Base-by-base conservation (phyloP, 2,888 invertebrate genomes). In the Melipona beecheii region DNA sequence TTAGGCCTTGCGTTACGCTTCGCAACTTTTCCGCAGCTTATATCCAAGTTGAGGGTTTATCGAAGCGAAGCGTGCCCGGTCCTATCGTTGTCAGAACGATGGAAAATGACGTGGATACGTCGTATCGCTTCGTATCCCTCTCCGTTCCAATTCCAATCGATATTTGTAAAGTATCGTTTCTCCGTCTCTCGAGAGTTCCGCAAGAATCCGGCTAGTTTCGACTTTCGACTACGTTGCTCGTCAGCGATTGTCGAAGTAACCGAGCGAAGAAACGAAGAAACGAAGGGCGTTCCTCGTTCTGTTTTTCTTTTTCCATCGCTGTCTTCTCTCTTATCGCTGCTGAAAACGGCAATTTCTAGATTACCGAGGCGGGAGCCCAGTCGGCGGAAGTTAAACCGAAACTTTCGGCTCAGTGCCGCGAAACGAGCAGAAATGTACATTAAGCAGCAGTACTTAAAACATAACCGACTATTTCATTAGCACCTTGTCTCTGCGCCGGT, bases 401-500 rank as follows among this genome's bases (percentile, higher is more conserved):
- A 88, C 81, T 90, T 90, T 87, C 75, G 75, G 86, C 81, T 82
- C 79, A 80, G 78, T 78, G 78, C 78, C 78, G 84, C 75, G 86
- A 76, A 86, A 85, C 85, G 82, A 83, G 83, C 84, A 83, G 78
- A 83, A 87, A 83, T 86, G 87, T 89, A 89, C 86, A 89, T 88
- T 87, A 83, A 88, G 81, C 85, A 72, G 86, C 78, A 79, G 90
- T 86, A 87, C 88, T 90, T 90, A 87, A 90, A 91, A 89, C 91
- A 91, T 91, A 90, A 90, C 90, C 90, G 88, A 89, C 88, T 90
- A 91, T 90, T 91, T 91, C 89, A 91, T 91, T 91, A 91, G 86
- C 90, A 89, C 89, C 87, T 89, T 90, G 86, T 88, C 90, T 86
- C 84, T 86, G 78, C 73, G 84, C 82, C 85, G 77, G 80, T 74